Evolutionary conservation across 2,113 vertebrate genomes (phyloP).

Genomic region (Chitala chitala): DNA sequence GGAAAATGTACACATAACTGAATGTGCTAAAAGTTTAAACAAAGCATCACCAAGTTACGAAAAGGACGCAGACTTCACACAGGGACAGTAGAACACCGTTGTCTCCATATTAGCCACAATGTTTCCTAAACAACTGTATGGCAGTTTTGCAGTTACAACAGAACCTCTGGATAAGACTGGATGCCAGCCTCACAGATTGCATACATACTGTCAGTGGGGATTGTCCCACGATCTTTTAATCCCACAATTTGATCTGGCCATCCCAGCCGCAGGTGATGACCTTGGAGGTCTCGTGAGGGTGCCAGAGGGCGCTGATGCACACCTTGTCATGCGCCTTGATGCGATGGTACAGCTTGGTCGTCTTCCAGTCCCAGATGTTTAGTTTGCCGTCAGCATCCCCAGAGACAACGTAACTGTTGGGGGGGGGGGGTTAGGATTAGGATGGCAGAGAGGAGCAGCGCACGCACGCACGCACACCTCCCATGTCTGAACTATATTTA

Average conservation of each 20-base stretch:
- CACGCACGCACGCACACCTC: too few relatives aligned
- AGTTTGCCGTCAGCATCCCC: slow-evolving; percentile 97
- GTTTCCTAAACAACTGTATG: too few relatives aligned
- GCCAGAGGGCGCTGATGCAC: slow-evolving; percentile 95
- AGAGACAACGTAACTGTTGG: slow-evolving; percentile 89
- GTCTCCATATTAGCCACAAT: background rate
- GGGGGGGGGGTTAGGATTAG: slow-evolving; percentile 20
- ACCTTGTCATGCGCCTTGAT: slow-evolving; percentile 98
- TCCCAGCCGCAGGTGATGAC: slow-evolving; percentile 98
- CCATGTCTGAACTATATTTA: background rate
- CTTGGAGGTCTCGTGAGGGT: slow-evolving; percentile 96
- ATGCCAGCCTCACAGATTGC: slow-evolving; percentile 57
- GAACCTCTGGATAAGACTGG: slow-evolving; percentile 50
- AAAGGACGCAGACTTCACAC: background rate
- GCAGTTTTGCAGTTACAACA: slow-evolving; percentile 9
- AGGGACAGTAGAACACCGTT: background rate
- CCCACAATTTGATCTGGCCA: slow-evolving; percentile 95
- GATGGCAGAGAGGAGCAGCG: background rate
- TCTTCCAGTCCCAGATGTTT: slow-evolving; percentile 99
- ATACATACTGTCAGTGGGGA: background rate
- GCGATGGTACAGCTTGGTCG: slow-evolving; percentile 94
- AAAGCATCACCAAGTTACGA: background rate
- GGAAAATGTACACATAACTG: background rate
- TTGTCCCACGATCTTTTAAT: slow-evolving; percentile 55
- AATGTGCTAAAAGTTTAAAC: background rate